Percentiles rank a stretch among this genome's conserved stretches.
phyloP scores from a whole-genome alignment of 2,797 vertebrate species.

The Eulemur rubriventer region DNA sequence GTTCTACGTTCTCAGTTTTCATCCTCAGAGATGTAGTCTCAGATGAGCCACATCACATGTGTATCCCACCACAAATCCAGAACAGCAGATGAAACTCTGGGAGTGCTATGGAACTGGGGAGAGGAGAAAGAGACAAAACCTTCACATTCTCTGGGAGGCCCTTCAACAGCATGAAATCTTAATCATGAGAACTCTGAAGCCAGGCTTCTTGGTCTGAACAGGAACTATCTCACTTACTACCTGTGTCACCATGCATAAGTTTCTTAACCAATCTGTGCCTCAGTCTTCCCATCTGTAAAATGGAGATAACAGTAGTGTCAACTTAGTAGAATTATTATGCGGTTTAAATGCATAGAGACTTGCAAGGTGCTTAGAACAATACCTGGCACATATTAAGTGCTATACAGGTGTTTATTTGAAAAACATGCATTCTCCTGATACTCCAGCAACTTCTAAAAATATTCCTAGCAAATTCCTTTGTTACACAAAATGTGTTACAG shows the following conservation, averaged over 20 bases:
- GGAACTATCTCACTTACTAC: not conserved
- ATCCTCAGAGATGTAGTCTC: constrained; percentile 36
- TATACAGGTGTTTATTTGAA: not conserved
- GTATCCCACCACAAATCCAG: constrained; percentile 22
- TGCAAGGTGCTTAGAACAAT: not conserved
- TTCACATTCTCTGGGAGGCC: not conserved
- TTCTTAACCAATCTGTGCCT: not conserved
- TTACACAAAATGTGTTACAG: not conserved
- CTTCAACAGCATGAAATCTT: not conserved
- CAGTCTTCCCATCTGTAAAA: not conserved
- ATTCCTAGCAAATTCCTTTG: not conserved
- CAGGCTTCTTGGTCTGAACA: not conserved
- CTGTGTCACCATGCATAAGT: not conserved
- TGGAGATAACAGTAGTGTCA: not conserved
- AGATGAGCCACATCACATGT: constrained; percentile 47
- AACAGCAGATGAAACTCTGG: constrained; percentile 59
- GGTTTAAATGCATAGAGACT: not conserved
- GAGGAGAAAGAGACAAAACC: not conserved
- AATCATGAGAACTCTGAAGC: not conserved
- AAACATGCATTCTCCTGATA: not conserved
- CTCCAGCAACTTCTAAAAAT: not conserved
- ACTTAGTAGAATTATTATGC: not conserved
- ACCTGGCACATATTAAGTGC: not conserved
- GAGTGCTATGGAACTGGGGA: not conserved
- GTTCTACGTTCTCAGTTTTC: constrained; percentile 53